These are phyloP conservation scores for Notolepis coatsorum DNA, from an alignment of 2,797 vertebrate species.

Conservation along the genomic window DNA sequence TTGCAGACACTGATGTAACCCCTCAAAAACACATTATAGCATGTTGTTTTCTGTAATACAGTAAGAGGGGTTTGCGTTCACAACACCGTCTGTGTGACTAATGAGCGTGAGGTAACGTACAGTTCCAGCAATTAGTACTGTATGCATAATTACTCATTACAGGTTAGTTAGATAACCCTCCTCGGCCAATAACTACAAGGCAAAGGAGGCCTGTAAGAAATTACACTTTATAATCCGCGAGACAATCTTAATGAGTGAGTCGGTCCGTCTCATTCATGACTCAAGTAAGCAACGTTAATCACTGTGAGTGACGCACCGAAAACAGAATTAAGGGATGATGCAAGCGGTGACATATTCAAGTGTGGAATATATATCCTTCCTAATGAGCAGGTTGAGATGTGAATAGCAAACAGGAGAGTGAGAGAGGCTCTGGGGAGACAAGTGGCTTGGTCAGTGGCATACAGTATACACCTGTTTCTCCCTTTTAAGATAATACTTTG, in stretches of 20 bases:
- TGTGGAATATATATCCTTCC: slow-evolving; percentile 47
- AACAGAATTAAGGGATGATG: slow-evolving; percentile 66
- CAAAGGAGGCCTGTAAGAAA: slow-evolving; percentile 63
- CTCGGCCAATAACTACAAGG: slow-evolving; percentile 53
- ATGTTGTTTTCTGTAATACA: slow-evolving; percentile 57
- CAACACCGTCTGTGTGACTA: slow-evolving; percentile 41
- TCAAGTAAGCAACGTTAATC: slow-evolving; percentile 58
- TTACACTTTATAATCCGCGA: slow-evolving; percentile 67
- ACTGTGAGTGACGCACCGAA: slow-evolving; percentile 65
- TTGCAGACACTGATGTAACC: slow-evolving; percentile 13
- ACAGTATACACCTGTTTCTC: too few species aligned
- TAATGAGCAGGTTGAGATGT: slow-evolving; percentile 33
- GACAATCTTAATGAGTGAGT: slow-evolving; percentile 64
- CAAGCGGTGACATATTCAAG: slow-evolving; percentile 53
- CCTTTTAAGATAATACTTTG: too few species aligned
- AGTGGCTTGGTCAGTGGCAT: slow-evolving; percentile 19
- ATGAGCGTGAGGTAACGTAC: slow-evolving; percentile 53
- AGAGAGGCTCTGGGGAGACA: slow-evolving; percentile 36
- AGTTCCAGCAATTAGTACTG: slow-evolving; percentile 50
- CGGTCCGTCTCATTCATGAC: slow-evolving; percentile 63
- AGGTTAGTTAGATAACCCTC: slow-evolving; percentile 64
- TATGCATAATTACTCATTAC: slow-evolving; percentile 68
- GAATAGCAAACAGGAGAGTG: slow-evolving; percentile 46
- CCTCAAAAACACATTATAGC: slow-evolving; percentile 11
- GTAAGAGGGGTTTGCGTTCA: slow-evolving; percentile 49